Base-by-base conservation (phyloP, 2,113 vertebrate species). In the Odocoileus hemionus region DNA sequence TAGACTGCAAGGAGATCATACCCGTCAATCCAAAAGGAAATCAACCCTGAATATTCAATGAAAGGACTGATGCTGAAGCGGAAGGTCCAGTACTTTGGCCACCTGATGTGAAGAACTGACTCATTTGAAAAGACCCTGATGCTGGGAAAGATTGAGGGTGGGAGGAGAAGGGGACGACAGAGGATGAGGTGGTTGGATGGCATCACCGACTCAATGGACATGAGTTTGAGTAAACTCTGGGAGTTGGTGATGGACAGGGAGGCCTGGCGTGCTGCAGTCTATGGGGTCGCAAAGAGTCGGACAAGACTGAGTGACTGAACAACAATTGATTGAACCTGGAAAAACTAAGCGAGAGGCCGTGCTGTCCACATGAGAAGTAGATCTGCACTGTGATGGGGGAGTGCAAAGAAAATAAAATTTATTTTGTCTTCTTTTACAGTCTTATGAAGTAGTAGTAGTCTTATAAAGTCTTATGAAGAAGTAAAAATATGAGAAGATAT, bases 101-200 rank as follows among this genome's bases (percentile, higher is more conserved):
- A 25, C n/a, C 36, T 39, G 36, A 6, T 39, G 67, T 0, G 5
- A 39, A 74, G 36, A 74, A 0, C 11, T 74, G 67, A 25, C 11
- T 39, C 36, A 39, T 7, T 25, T 2, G 10, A 74, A 74, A 74
- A 74, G 67, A 39, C 36, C 36, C 5, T 70, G n/a, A 70, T 36
- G 64, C 64, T 70, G 19, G 64, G 64, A 36, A 1, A 0, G 64
- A 70, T 11, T 36, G n/a, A 3, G 0, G n/a, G 64, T 2, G 0
- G n/a, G 36, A 74, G 36, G 5, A 74, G 36, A 39, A 39, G 21
- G 36, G 21, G 67, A 25, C 0, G 1, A 39, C 67, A 23, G 36
- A 39, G 67, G 36, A 25, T 2, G 67, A 25, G 67, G 39, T 25
- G 36, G 21, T 3, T 43, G 36, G 21, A 25, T 74, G 70, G 21